A percentile compares a stretch with the other conserved stretches of the same genome.
phyloP scores from a whole-genome alignment of 1,140 invertebrate species.

The Ips typographus region DNA sequence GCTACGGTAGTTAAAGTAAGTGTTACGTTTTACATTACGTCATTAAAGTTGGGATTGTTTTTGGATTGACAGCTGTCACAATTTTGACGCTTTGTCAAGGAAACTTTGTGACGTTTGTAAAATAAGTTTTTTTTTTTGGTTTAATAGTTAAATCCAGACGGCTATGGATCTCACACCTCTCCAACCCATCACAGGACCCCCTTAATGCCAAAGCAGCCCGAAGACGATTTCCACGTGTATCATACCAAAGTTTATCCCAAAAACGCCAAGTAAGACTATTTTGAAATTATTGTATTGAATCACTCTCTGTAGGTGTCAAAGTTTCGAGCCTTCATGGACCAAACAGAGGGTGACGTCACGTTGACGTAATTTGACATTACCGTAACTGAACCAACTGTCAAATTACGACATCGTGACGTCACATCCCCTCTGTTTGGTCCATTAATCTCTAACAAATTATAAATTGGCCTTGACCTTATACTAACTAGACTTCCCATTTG shows the following conservation, averaged over 20 bases:
- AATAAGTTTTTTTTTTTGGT: constrained; percentile 40
- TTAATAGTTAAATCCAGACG: constrained; percentile 70
- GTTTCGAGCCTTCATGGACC: too few species aligned
- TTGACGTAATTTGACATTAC: too few species aligned
- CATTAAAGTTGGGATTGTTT: not conserved
- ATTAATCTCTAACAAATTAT: too few species aligned
- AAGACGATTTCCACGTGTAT: constrained; percentile 57
- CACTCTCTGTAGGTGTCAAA: too few species aligned
- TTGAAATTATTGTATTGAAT: not conserved
- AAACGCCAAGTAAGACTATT: constrained; percentile 80
- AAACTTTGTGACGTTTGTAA: not conserved
- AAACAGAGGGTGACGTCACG: too few species aligned
- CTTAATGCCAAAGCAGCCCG: constrained; percentile 62
- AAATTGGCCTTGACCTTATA: too few species aligned
- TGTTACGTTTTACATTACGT: not conserved
- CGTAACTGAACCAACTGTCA: too few species aligned
- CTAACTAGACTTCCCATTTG: too few species aligned
- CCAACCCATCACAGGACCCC: constrained; percentile 67
- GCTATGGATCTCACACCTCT: constrained; percentile 81
- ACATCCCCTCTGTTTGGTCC: too few species aligned
- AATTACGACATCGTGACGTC: too few species aligned
- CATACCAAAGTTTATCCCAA: constrained; percentile 65
- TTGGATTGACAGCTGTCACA: too few species aligned
- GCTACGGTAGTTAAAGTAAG: constrained; percentile 83
- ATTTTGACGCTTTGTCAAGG: not conserved